phyloP scores from a whole-genome alignment of 2,888 invertebrate genomes.

The Pemphredon lugubris region DNA sequence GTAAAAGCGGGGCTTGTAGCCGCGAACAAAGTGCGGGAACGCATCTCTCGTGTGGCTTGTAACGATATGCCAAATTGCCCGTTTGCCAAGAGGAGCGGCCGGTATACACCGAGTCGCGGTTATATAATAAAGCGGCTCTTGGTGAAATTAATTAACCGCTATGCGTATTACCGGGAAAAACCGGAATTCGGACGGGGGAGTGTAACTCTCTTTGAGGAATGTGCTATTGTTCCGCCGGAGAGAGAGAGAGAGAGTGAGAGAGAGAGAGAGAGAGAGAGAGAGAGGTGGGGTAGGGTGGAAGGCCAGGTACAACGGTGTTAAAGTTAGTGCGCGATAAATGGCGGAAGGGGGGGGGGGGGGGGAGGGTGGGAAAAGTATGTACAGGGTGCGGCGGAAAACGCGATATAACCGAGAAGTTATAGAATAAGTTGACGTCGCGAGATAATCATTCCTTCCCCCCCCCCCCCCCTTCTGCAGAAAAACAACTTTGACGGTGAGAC shows the following conservation, averaged over 20 bases:
- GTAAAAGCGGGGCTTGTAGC: conserved; percentile 46
- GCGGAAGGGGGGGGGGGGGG: too few relatives aligned
- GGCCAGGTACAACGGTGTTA: background rate
- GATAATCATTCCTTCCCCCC: too few relatives aligned
- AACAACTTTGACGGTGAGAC: too few relatives aligned
- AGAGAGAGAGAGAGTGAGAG: too few relatives aligned
- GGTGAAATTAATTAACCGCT: conserved; percentile 57
- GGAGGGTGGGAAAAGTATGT: too few relatives aligned
- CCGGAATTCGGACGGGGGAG: conserved; percentile 7
- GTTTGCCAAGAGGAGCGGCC: conserved; percentile 32
- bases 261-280: too few relatives aligned
- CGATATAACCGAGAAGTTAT: too few relatives aligned
- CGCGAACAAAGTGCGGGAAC: conserved; percentile 34
- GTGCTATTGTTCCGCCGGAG: conserved; percentile 12
- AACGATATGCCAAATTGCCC: conserved; percentile 56
- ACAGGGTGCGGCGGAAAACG: too few relatives aligned
- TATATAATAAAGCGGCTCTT: conserved; percentile 32
- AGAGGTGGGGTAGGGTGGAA: too few relatives aligned
- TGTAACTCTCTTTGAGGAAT: background rate
- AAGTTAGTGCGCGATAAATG: conserved; percentile 7
- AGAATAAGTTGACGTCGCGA: too few relatives aligned
- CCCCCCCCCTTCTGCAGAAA: too few relatives aligned
- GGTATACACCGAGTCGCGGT: conserved; percentile 14
- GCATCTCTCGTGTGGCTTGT: conserved; percentile 45
- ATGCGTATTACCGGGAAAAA: conserved; percentile 3